Evolutionary conservation across 1,140 invertebrate genomes (phyloP).

Genomic region (Pantala flavescens): DNA sequence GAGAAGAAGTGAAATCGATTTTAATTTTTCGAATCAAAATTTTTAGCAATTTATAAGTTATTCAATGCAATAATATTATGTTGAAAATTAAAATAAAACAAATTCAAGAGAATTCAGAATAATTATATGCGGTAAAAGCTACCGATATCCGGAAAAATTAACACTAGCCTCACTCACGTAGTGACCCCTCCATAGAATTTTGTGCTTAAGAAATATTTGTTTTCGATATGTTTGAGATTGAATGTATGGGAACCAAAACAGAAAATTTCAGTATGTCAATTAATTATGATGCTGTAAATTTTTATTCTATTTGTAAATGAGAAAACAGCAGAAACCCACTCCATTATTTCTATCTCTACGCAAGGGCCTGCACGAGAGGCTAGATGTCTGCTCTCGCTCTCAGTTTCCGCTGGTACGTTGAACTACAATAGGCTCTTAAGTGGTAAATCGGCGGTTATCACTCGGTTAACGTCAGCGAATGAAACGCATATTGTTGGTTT

Average conservation of each 20-base stretch:
- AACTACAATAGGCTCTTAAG: background rate
- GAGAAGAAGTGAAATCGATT: background rate
- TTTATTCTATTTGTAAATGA: too few species aligned
- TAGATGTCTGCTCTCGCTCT: slow-evolving; percentile 3
- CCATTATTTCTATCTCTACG: background rate
- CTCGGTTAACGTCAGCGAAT: background rate
- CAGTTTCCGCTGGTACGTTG: slow-evolving; percentile 5
- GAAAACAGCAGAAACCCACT: background rate
- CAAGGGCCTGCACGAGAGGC: background rate
- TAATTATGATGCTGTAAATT: too few species aligned
- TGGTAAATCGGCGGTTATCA: background rate
- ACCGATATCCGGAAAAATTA: background rate
- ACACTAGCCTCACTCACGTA: background rate
- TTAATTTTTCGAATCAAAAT: background rate
- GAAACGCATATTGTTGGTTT: background rate
- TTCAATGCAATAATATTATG: too few species aligned
- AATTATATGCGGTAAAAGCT: background rate
- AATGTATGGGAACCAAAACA: too few species aligned
- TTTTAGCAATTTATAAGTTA: too few species aligned
- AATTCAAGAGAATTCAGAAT: background rate
- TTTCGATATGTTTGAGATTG: too few species aligned
- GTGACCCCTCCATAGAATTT: background rate
- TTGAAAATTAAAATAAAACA: background rate
- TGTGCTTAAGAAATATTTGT: too few species aligned
- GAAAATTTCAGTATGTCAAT: too few species aligned